These are phyloP conservation scores for Ardeotis arabs DNA, from an alignment of 2,113 vertebrate species.

Conservation along the genomic window DNA sequence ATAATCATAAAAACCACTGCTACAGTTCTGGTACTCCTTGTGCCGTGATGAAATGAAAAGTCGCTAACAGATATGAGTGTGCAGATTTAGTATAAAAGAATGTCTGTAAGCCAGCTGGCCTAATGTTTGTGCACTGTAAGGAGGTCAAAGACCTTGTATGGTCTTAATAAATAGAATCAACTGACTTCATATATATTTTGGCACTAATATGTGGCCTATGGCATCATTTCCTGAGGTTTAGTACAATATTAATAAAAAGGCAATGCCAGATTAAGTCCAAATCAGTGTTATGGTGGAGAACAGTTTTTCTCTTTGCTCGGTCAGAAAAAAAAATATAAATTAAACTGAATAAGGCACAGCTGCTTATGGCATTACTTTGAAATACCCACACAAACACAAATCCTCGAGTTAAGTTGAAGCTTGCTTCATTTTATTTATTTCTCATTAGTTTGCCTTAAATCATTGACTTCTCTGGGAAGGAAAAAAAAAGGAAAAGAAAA, in stretches of 20 bases:
- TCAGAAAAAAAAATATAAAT: slow-evolving; percentile 15
- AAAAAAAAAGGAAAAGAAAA: not conserved
- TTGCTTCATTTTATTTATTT: slow-evolving; percentile 40
- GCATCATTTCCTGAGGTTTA: slow-evolving; percentile 80
- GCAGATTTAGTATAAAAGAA: slow-evolving; percentile 57
- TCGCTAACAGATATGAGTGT: slow-evolving; percentile 64
- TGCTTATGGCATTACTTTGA: slow-evolving; percentile 36
- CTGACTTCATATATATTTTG: slow-evolving; percentile 76
- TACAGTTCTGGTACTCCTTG: not conserved
- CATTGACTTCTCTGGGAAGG: not conserved
- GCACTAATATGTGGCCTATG: slow-evolving; percentile 77
- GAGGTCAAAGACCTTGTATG: slow-evolving; percentile 72
- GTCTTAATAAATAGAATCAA: slow-evolving; percentile 78
- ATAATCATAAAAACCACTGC: not conserved
- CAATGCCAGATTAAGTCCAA: slow-evolving; percentile 67
- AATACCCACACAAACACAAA: slow-evolving; percentile 32
- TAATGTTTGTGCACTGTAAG: slow-evolving; percentile 48
- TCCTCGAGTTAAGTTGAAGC: slow-evolving; percentile 14
- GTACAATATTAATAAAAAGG: slow-evolving; percentile 74
- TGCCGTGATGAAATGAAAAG: slow-evolving; percentile 65
- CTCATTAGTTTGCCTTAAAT: slow-evolving; percentile 51
- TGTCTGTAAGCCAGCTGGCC: slow-evolving; percentile 69
- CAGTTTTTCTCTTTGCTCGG: slow-evolving; percentile 51
- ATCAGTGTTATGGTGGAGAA: slow-evolving; percentile 39
- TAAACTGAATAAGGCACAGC: not conserved